Base-by-base conservation (phyloP, 2,888 invertebrate species). In the Cryptocephalus primarius region DNA sequence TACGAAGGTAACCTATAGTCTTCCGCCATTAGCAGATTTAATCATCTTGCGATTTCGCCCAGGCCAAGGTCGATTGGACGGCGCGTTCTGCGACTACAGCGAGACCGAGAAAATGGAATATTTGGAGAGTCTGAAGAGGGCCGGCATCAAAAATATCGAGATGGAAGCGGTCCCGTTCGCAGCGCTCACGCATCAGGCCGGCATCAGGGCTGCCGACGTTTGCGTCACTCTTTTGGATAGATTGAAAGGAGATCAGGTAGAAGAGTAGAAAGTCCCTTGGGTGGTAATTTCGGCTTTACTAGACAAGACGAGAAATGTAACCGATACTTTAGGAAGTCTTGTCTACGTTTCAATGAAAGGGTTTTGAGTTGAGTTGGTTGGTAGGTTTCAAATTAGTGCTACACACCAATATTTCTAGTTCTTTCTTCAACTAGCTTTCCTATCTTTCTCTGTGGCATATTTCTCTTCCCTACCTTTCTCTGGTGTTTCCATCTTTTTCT, bases 101-200 rank as follows among this genome's bases (percentile, higher is more conserved):
- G 88, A 89, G 64, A 71, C 77, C n/a, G 94, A 97, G 54, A 95
- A 94, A 72, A 82, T 89, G 79, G 83, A 83, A 42, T 97, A 91
- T 67, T 72, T 97, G 59, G 78, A 80, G 56, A 76, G 80, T 55
- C 65, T 93, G 51, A 80, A 83, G 53, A 42, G 31, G 33, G 73
- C 80, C 42, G 93, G 92, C 2, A 88, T 97, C 10, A 80, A 87
- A 22, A 97, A 97, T 70, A 94, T 97, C 60, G 97, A 97, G 74
- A 95, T 95, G 96, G 97, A 97, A 72, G 87, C 89, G 36, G 77
- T 91, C 8, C 86, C 89, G 10, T 95, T 97, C 67, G 90, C 94
- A 0, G 93, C 95, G 1, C 79, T 95, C 45, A 94, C 93, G 31
- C 86, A 90, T 67, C 88, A 91, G 67, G 94, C 95, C 8, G 91